A percentile compares a stretch with the other conserved stretches of the same genome.
These are phyloP conservation scores for Puntigrus tetrazona DNA, from an alignment of 2,113 vertebrate genomes.

Conservation along the genomic window DNA sequence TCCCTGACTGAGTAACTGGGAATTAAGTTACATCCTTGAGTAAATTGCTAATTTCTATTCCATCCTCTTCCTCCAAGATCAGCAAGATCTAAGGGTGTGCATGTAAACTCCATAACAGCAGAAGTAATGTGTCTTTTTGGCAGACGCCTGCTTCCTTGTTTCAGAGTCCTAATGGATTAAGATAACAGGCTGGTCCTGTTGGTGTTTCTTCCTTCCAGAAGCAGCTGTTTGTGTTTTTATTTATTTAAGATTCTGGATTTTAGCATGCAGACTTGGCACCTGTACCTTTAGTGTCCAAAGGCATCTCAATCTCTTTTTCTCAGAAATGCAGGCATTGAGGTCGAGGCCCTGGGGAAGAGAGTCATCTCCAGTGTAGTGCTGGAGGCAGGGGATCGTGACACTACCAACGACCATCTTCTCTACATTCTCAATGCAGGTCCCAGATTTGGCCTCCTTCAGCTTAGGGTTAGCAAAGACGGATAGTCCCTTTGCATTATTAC, in stretches of 20 bases:
- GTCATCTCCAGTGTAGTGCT: constrained; percentile 73
- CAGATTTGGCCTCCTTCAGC: constrained; percentile 67
- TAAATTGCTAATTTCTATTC: constrained; percentile 46
- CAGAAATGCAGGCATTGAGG: constrained; percentile 71
- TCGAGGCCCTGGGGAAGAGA: constrained; percentile 65
- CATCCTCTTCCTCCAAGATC: constrained; percentile 52
- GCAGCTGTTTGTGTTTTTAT: constrained; percentile 59
- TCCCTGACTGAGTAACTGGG: constrained; percentile 60
- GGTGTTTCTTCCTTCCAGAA: constrained; percentile 64
- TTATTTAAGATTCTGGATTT: constrained; percentile 47
- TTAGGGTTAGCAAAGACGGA: constrained; percentile 59
- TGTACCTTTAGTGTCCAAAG: constrained; percentile 3
- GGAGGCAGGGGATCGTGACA: constrained; percentile 71
- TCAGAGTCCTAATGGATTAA: constrained; percentile 62
- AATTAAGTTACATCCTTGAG: constrained; percentile 65
- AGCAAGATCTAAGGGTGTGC: constrained; percentile 42
- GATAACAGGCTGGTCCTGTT: constrained; percentile 59
- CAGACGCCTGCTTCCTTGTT: constrained; percentile 65
- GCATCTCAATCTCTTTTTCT: constrained; percentile 34
- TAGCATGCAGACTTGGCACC: constrained; percentile 33
- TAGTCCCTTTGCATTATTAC: background rate
- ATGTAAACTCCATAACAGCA: constrained; percentile 62
- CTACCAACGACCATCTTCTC: constrained; percentile 55
- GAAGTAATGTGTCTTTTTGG: constrained; percentile 72
- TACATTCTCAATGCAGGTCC: constrained; percentile 63